Base-by-base conservation (phyloP, 2,113 vertebrate genomes). In the Mustelus asterias region DNA sequence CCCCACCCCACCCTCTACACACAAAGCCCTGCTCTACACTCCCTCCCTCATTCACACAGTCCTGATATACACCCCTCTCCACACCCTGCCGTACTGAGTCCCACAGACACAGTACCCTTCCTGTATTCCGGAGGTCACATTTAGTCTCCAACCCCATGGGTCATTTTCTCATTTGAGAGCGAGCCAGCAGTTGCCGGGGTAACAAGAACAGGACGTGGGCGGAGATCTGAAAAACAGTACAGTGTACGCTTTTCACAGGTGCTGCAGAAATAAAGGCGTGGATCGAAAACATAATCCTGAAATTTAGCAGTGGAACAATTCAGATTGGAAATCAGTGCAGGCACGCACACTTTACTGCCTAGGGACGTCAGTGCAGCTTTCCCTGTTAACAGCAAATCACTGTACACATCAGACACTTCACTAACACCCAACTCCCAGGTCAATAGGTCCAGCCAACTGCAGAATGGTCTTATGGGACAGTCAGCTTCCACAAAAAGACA, bases 181-280 rank as follows among this genome's bases (percentile, higher is more conserved):
- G 60, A 93, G 60, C 89, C 89, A 93, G 63, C n/a, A 65, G 89
- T 93, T 93, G 89, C 60, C 89, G 67, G 9, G 89, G 89, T 67
- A 93, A 93, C 89, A 2, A 65, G 89, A 93, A 63, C 60, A 65
- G 60, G 89, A 20, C 60, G n/a, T 93, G 89, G 63, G 20, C 18
- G 60, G 60, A 67, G 33, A 44, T 37, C 33, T 37, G 89, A 37
- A 70, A 94, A 94, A 48, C 2, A 48, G 14, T 29, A 24, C 24
- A 70, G 24, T 48, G 41, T 48, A 95, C 13, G 24, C 65, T 48
- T 72, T 72, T 95, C 65, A 72, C 20, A 72, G 60, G 89, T 93
- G n/a, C 60, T 65, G 60, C 89, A 65, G 20, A 93, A 93, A 41
- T 41, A 41, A 83, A 20, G 60, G 26, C 20, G 33, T 93, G 60